Evolutionary conservation across 2,888 invertebrate genomes (phyloP).

Genomic region (Galeruca laticollis): DNA sequence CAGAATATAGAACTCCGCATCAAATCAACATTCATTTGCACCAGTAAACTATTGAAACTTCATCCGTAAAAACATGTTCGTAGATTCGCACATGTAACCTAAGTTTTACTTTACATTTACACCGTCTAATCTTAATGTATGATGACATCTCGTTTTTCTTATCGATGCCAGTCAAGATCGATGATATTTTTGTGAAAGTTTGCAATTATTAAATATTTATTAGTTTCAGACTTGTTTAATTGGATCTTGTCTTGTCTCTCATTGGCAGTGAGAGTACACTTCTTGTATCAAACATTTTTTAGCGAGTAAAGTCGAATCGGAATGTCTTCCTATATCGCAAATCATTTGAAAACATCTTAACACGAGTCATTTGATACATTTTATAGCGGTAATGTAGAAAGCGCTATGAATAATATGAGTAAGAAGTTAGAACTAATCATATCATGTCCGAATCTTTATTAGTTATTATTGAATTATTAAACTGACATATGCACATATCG

Average conservation of each 20-base stretch:
- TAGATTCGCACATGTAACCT: slow-evolving; percentile 51
- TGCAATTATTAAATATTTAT: slow-evolving; percentile 51
- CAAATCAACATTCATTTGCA: neutral
- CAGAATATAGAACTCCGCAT: neutral
- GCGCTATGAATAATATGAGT: neutral
- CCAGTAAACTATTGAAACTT: neutral
- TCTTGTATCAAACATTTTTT: slow-evolving; percentile 22
- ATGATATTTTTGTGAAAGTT: slow-evolving; percentile 51
- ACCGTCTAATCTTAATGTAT: slow-evolving; percentile 49
- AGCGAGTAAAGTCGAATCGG: neutral
- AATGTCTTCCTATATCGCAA: slow-evolving; percentile 7
- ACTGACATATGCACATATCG: no score
- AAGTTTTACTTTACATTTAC: slow-evolving; percentile 47
- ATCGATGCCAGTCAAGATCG: slow-evolving; percentile 41
- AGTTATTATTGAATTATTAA: no score
- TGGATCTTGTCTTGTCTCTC: slow-evolving; percentile 46
- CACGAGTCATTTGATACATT: neutral
- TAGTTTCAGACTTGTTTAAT: slow-evolving; percentile 48
- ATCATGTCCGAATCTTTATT: neutral
- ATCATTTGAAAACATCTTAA: neutral
- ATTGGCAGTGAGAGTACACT: slow-evolving; percentile 31
- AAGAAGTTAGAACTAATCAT: neutral
- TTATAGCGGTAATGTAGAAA: neutral
- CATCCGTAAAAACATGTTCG: slow-evolving; percentile 19
- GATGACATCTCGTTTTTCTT: slow-evolving; percentile 46